Percentiles rank a stretch among this genome's conserved stretches.
Evolutionary conservation across 2,113 vertebrate species (phyloP).

Genomic region (Puntigrus tetrazona): DNA sequence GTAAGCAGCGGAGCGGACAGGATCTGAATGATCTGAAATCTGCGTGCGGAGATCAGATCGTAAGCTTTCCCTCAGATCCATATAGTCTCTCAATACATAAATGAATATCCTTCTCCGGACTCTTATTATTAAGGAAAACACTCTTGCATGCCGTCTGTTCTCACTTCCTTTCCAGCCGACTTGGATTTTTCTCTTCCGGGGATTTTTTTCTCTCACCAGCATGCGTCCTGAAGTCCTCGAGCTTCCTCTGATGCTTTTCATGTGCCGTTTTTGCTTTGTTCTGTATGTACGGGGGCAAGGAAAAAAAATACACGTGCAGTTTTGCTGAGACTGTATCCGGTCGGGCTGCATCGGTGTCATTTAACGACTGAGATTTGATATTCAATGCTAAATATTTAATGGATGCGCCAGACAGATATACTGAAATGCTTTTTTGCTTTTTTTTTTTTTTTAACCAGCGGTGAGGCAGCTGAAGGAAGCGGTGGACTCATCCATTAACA

Average conservation of each 20-base stretch:
- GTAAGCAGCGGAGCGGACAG: not conserved
- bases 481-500: slow-evolving; percentile 75
- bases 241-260: slow-evolving; percentile 27
- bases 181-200: slow-evolving; percentile 19
- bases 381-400: not conserved
- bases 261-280: not conserved
- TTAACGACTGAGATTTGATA: not conserved
- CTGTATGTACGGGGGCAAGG: not conserved
- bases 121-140: not conserved
- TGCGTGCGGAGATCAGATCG: not conserved
- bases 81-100: not conserved
- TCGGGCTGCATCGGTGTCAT: not conserved
- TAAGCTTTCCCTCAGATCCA: not conserved
- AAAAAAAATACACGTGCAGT: not conserved
- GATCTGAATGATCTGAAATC: not conserved
- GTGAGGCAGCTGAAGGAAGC: slow-evolving; percentile 78
- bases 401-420: not conserved
- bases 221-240: slow-evolving; percentile 11
- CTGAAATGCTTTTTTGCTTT: not conserved
- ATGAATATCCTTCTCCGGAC: not conserved
- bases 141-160: slow-evolving; percentile 45
- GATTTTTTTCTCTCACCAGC: slow-evolving; percentile 30
- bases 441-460: slow-evolving; percentile 62
- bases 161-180: slow-evolving; percentile 30
- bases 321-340: not conserved